Base-by-base conservation (phyloP, 2,888 invertebrate species). In the Dilophus febrilis region DNA sequence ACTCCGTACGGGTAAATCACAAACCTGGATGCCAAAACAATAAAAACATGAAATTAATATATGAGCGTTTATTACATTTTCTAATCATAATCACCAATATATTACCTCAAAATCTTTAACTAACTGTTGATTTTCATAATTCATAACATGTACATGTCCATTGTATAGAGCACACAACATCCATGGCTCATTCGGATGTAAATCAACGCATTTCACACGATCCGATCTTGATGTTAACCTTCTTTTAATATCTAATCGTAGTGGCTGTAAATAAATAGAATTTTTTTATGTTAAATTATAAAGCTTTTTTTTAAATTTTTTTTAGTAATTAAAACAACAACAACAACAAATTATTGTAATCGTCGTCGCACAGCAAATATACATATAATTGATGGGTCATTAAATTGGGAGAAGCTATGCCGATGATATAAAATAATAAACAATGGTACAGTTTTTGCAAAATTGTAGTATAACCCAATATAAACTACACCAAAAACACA, bases 71-170 rank as follows among this genome's bases (percentile, higher is more conserved):
- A 2, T 30, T 33, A 16, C 11, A 18, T 29, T 17, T 12, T 17
- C 30, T 12, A 14, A 16, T 11, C 5, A 26, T 27, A 27, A 10
- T 16, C 14, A 32, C 13, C 7, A 30, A 40, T 14, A 36, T 17
- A 32, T 32, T 14, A 35, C 40, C 68, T 90, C 88, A 54, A 90
- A 87, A 50, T 85, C 80, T 58, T 82, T 82, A 11, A 87, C 84
- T 50, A 87, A 71, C 52, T 80, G 77, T 62, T 95, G 95, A 45
- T 84, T 87, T 59, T 98, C 97, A 66, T 90, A 84, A 61, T 98
- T 97, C 95, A 97, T 99, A 55, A 99, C 87, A 70, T 98, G 95
- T 51, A 97, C 92, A 66, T 97, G 90, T 50, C 98, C 98, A 66
- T 92, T 95, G 71, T 99, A 99, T 27, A 99, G 70, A 30, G 94